These are phyloP conservation scores for Chloebia gouldiae DNA, from an alignment of 2,113 vertebrate genomes.

Conservation along the genomic window DNA sequence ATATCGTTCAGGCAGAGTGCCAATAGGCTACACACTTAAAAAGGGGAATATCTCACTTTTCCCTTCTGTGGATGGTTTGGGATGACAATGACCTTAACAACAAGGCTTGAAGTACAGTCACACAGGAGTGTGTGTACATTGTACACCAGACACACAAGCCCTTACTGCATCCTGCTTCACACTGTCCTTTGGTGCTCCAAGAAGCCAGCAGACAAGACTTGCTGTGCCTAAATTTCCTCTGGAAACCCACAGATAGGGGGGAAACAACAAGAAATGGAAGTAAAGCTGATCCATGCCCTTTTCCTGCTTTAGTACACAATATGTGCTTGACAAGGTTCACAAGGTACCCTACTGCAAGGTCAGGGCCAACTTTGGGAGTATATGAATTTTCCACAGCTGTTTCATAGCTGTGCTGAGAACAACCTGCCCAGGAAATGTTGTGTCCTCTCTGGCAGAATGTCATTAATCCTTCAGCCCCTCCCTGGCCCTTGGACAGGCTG, in stretches of 20 bases:
- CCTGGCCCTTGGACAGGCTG: not conserved
- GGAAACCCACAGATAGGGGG: not conserved
- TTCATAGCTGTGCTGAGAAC: not conserved
- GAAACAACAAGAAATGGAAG: not conserved
- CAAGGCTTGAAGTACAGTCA: not conserved
- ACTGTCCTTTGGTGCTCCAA: not conserved
- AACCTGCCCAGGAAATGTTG: not conserved
- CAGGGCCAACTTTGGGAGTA: not conserved
- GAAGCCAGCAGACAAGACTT: not conserved
- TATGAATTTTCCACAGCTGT: not conserved
- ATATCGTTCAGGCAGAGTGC: not conserved
- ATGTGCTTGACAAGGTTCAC: not conserved
- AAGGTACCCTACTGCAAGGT: not conserved
- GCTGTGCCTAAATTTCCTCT: not conserved
- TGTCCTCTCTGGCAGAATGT: not conserved
- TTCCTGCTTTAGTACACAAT: not conserved
- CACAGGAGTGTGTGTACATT: not conserved
- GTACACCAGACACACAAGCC: not conserved
- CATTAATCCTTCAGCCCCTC: fast-evolving
- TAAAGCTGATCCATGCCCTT: not conserved
- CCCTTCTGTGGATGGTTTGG: not conserved
- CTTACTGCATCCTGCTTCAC: not conserved
- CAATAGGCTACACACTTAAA: not conserved
- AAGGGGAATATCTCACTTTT: not conserved
- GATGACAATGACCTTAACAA: not conserved